A percentile compares a stretch with the other conserved stretches of the same genome.
phyloP scores from a whole-genome alignment of 2,113 vertebrate species.

The Dromas ardeola region DNA sequence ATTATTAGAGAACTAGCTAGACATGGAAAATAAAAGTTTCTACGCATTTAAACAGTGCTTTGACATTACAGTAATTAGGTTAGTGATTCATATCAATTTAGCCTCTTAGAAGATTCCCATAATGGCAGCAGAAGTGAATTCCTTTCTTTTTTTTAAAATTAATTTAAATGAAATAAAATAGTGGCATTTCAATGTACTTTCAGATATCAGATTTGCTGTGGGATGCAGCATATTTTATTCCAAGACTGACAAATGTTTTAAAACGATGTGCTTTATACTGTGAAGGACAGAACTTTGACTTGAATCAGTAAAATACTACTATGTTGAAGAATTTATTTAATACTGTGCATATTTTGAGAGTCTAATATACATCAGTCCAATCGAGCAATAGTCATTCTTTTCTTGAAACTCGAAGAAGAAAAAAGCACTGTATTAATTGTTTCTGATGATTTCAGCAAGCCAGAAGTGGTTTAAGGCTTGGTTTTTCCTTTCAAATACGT shows the following conservation, averaged over 20 bases:
- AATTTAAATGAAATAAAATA: background rate
- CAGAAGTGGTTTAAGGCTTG: background rate
- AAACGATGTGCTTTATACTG: background rate
- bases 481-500: background rate
- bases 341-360: background rate
- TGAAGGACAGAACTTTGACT: background rate
- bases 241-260: background rate
- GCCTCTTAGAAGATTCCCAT: background rate
- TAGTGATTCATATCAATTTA: slow-evolving; percentile 42
- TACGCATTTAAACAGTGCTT: slow-evolving; percentile 34
- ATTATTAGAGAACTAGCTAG: slow-evolving; percentile 45
- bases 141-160: background rate
- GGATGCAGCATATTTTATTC: background rate
- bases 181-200: background rate
- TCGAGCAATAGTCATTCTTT: background rate
- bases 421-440: background rate
- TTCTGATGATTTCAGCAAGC: background rate
- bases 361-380: background rate
- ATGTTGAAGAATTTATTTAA: background rate
- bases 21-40: slow-evolving; percentile 41
- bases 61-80: slow-evolving; percentile 45
- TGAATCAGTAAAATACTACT: background rate
- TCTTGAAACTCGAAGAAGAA: background rate
- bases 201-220: background rate
- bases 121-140: background rate